A percentile compares a stretch with the other conserved stretches of the same genome.
phyloP scores from a whole-genome alignment of 2,797 vertebrate species.

The Pyrrhura leucotis region DNA sequence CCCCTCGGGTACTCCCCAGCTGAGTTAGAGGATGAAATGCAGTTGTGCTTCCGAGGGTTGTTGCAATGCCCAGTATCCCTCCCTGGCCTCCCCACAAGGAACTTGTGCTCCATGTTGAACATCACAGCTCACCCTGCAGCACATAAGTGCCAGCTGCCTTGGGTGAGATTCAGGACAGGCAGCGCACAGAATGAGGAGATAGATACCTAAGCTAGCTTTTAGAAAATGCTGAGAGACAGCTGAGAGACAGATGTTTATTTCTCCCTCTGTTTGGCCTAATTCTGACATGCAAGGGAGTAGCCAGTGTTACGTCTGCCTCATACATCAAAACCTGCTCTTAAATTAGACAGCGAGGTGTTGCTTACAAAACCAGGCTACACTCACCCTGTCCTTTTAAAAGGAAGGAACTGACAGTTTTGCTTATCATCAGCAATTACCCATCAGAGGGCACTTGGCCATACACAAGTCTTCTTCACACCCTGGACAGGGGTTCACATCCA shows the following conservation, averaged over 20 bases:
- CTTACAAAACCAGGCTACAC: background rate
- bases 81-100: background rate
- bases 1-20: background rate
- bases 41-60: background rate
- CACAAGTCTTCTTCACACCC: background rate
- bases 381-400: background rate
- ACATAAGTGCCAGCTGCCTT: rapidly evolving
- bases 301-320: background rate
- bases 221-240: background rate
- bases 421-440: background rate
- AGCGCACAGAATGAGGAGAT: rapidly evolving
- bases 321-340: background rate
- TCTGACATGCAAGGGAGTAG: background rate
- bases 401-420: background rate
- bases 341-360: background rate
- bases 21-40: background rate
- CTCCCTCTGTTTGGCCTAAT: background rate
- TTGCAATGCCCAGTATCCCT: background rate
- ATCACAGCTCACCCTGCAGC: background rate
- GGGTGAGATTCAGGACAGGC: background rate
- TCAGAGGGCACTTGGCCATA: background rate
- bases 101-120: background rate
- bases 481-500: background rate
- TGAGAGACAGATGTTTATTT: background rate
- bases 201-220: background rate